A percentile compares a stretch with the other conserved stretches of the same genome.
Conservation (phyloP, 2,797 vertebrate genomes). For the Xiphorhynchus erythropygius region DNA sequence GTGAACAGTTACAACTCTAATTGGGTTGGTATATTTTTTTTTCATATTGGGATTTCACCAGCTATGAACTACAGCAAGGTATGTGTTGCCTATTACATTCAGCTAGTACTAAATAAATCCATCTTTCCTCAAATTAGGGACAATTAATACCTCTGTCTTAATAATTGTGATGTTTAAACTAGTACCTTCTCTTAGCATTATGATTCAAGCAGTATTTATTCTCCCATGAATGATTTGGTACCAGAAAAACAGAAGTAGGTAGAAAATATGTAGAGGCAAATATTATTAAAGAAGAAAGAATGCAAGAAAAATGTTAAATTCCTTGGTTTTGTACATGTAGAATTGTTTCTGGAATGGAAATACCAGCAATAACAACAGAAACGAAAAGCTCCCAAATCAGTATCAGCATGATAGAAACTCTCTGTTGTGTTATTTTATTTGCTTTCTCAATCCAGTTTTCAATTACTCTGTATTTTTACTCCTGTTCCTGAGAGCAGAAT, state of each 20-base stretch:
- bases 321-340: background rate
- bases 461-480: slow-evolving; percentile 31
- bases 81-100: background rate
- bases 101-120: background rate
- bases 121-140: slow-evolving; percentile 27
- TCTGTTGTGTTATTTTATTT: slow-evolving; percentile 36
- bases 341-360: slow-evolving; percentile 42
- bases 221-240: background rate
- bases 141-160: slow-evolving; percentile 52
- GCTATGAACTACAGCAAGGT: background rate
- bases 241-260: background rate
- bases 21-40: background rate
- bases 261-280: background rate
- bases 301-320: slow-evolving; percentile 6
- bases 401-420: slow-evolving; percentile 21
- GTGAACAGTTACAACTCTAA: background rate
- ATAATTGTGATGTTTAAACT: slow-evolving; percentile 36
- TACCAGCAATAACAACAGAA: slow-evolving; percentile 17
- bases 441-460: slow-evolving; percentile 19
- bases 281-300: slow-evolving; percentile 17
- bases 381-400: slow-evolving; percentile 11
- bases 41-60: slow-evolving; percentile 23
- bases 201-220: slow-evolving; percentile 19
- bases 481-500: background rate
- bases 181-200: background rate